A percentile compares a stretch with the other conserved stretches of the same genome.
Conservation (phyloP, 2,888 invertebrate species). For the Cantharis flavilabris region DNA sequence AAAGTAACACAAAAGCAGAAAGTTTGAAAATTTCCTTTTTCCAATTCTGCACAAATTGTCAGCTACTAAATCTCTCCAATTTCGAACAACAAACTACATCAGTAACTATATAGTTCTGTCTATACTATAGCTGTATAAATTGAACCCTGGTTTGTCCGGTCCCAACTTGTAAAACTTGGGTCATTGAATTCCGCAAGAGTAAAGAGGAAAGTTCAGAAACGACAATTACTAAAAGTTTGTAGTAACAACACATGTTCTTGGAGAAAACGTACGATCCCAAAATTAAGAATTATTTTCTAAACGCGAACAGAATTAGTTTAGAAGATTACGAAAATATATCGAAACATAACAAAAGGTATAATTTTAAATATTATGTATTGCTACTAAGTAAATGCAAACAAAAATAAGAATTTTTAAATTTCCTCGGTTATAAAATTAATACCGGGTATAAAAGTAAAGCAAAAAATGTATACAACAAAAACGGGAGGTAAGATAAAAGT, state of each 20-base stretch:
- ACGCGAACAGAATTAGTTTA: neutral
- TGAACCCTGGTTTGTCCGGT: slow-evolving; percentile 37
- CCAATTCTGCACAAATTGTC: slow-evolving; percentile 23
- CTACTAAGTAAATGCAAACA: neutral
- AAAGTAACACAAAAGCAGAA: slow-evolving; percentile 10
- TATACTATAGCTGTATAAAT: slow-evolving; percentile 37
- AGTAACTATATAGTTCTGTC: slow-evolving; percentile 33
- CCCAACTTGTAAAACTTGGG: slow-evolving; percentile 42
- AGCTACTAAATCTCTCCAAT: slow-evolving; percentile 22
- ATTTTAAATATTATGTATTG: neutral
- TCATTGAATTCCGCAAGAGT: slow-evolving; percentile 43
- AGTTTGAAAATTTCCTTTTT: slow-evolving; percentile 15
- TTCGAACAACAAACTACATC: slow-evolving; percentile 37
- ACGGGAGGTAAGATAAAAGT: neutral
- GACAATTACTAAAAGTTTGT: slow-evolving; percentile 27
- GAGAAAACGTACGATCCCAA: slow-evolving; percentile 12
- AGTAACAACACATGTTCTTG: slow-evolving; percentile 23
- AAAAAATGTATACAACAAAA: neutral
- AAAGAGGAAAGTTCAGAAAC: slow-evolving; percentile 41
- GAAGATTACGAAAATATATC: neutral
- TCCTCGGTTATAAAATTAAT: neutral
- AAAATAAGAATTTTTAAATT: neutral
- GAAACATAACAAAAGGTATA: neutral
- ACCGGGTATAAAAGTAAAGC: neutral
- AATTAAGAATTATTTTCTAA: neutral